A percentile compares a stretch with the other conserved stretches of the same genome.
Evolutionary conservation across 2,113 vertebrate genomes (phyloP).

Genomic region (Otis tarda): DNA sequence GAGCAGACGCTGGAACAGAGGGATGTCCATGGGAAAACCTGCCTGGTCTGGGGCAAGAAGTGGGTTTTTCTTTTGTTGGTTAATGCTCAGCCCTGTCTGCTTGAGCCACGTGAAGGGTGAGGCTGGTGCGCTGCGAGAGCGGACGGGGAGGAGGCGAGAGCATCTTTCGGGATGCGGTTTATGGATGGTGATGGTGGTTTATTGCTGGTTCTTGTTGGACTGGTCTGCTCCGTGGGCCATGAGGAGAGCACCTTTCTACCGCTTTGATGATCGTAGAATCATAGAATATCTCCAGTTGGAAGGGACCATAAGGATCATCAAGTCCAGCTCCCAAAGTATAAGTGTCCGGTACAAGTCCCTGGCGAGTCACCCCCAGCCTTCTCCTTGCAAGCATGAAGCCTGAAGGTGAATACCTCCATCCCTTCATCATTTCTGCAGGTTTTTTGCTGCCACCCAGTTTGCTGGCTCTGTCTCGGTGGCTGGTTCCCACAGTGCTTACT

Average conservation of each 20-base stretch:
- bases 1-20: background rate
- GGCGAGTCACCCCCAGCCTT: background rate
- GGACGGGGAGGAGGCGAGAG: background rate
- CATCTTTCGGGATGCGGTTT: background rate
- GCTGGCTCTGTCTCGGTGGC: background rate
- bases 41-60: background rate
- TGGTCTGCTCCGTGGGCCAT: background rate
- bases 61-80: background rate
- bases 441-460: background rate
- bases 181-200: background rate
- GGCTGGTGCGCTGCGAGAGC: rapidly evolving
- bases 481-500: background rate
- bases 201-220: background rate
- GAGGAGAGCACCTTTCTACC: background rate
- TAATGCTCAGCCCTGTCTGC: background rate
- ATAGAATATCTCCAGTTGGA: background rate
- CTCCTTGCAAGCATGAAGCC: background rate
- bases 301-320: rapidly evolving
- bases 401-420: background rate
- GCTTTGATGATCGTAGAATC: background rate
- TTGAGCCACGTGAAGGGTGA: background rate
- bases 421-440: background rate
- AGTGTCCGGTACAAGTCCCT: background rate
- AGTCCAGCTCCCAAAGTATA: background rate
- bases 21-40: background rate